Evolutionary conservation across 64 coral and sea anemone species (phyloP).

Genomic region (Actinia tenebrosa): DNA sequence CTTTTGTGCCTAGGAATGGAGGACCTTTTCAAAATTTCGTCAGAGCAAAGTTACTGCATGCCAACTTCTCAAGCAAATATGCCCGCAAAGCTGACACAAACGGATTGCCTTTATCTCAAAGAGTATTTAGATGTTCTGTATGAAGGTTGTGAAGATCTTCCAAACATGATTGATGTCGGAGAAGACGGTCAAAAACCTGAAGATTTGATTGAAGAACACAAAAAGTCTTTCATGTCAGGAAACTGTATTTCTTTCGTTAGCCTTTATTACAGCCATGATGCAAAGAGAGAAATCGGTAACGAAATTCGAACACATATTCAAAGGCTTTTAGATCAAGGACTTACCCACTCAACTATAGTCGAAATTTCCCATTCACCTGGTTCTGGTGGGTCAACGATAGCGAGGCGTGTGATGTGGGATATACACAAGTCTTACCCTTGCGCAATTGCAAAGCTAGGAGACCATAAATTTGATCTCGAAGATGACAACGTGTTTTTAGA

Average conservation of each 20-base stretch:
- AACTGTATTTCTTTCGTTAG: conserved; percentile 60
- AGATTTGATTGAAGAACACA: conserved; percentile 36
- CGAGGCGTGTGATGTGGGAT: conserved; percentile 79
- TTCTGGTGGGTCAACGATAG: conserved; percentile 76
- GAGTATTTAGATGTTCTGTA: conserved; percentile 54
- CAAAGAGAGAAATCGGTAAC: conserved; percentile 33
- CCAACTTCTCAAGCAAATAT: conserved; percentile 32
- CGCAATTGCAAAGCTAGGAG: conserved; percentile 31
- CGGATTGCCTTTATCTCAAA: conserved; percentile 33
- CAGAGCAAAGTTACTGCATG: neutral
- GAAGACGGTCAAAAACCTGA: conserved; percentile 4
- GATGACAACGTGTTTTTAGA: conserved; percentile 41
- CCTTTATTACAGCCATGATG: conserved; percentile 65
- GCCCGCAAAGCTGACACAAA: neutral
- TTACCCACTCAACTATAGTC: conserved; percentile 51
- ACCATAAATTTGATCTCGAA: conserved; percentile 40
- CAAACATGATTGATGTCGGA: neutral
- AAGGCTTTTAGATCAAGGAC: conserved; percentile 40
- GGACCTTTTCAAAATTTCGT: conserved; percentile 5
- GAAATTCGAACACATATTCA: conserved; percentile 55
- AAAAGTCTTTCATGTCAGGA: conserved; percentile 58
- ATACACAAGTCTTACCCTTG: conserved; percentile 61
- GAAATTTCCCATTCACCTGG: conserved; percentile 69
- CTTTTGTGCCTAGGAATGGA: conserved; percentile 8
- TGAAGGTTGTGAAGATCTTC: conserved; percentile 44